These are phyloP conservation scores for Malurus cyaneus DNA, from an alignment of 2,113 vertebrate genomes.

Conservation along the genomic window DNA sequence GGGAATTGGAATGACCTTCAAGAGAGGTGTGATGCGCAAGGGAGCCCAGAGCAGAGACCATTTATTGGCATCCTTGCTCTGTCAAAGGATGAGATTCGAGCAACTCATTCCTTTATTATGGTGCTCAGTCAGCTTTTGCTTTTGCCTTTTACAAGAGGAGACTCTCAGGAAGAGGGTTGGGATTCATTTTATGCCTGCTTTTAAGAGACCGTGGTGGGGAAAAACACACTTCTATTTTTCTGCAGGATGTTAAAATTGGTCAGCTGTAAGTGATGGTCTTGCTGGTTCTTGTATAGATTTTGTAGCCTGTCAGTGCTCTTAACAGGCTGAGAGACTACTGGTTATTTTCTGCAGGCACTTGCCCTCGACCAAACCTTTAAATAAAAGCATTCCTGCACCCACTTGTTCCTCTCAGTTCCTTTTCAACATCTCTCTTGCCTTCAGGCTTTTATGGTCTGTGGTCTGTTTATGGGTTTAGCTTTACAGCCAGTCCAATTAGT, in stretches of 20 bases:
- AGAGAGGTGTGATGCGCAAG: not conserved
- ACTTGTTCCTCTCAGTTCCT: not conserved
- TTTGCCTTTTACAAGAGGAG: not conserved
- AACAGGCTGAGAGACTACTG: not conserved
- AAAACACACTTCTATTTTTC: not conserved
- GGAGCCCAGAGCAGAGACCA: not conserved
- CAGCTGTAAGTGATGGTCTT: not conserved
- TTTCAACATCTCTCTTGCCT: not conserved
- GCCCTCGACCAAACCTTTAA: not conserved
- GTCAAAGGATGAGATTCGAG: not conserved
- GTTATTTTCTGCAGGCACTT: not conserved
- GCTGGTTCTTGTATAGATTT: not conserved
- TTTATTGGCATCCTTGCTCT: not conserved
- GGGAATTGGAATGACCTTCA: not conserved
- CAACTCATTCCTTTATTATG: not conserved
- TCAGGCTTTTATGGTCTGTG: constrained; percentile 20
- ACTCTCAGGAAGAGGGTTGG: not conserved
- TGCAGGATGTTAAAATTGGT: not conserved
- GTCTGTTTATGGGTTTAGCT: constrained; percentile 41
- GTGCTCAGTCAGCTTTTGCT: not conserved
- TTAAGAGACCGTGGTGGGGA: not conserved
- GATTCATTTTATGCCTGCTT: not conserved
- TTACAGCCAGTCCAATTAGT: constrained; percentile 44
- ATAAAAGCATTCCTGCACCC: not conserved
- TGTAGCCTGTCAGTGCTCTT: not conserved